Conservation (phyloP, 2,113 vertebrate genomes). For the Xenopus borealis region DNA sequence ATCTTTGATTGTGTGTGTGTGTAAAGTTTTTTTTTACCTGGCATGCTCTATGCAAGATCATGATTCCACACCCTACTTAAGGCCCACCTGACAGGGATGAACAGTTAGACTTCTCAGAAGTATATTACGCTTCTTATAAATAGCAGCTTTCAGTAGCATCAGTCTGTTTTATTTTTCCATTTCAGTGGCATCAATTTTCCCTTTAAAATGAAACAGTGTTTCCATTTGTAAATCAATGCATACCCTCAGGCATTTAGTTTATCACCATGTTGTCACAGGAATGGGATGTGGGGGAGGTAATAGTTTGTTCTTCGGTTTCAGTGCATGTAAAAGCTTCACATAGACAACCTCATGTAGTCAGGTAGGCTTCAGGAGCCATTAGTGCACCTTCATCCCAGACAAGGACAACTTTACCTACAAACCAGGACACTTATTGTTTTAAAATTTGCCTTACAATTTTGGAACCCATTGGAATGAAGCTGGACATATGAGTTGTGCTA, state of each 20-base stretch:
- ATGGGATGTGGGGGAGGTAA: constrained; percentile 10
- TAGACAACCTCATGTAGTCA: constrained; percentile 1
- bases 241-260: constrained; percentile 20
- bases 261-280: constrained; percentile 8
- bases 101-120: too few species aligned
- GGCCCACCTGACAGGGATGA: too few species aligned
- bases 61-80: too few species aligned
- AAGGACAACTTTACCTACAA: too few species aligned
- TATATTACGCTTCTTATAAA: not conserved
- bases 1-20: too few species aligned
- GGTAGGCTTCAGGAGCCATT: not conserved
- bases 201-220: not conserved
- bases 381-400: too few species aligned
- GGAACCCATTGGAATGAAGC: not conserved
- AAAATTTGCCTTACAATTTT: not conserved
- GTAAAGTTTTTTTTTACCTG: too few species aligned
- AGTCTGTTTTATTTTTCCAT: not conserved
- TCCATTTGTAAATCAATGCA: not conserved
- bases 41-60: too few species aligned
- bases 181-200: not conserved
- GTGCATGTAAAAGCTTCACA: not conserved
- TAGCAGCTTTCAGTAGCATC: not conserved
- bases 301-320: not conserved
- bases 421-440: not conserved
- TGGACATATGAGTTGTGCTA: not conserved